Conservation (phyloP, 2,113 vertebrate genomes). For the Albula glossodonta region DNA sequence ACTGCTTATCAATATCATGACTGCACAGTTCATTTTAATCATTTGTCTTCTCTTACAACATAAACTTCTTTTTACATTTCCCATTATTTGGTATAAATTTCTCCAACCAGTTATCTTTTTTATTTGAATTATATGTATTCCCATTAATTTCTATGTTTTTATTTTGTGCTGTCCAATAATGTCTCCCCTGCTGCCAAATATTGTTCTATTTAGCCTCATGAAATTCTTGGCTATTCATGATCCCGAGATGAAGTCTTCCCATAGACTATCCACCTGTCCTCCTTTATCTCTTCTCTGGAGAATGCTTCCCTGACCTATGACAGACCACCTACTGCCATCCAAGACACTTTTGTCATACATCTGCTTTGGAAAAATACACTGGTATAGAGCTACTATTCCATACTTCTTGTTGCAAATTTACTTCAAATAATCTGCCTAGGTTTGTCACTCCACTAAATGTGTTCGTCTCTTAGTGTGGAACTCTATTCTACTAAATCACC, state of each 20-base stretch:
- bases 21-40: neutral
- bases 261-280: neutral
- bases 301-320: neutral
- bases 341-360: neutral
- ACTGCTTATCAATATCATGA: neutral
- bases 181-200: neutral
- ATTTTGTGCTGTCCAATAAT: neutral
- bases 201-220: neutral
- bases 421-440: neutral
- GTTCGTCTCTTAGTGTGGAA: neutral
- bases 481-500: too few relatives aligned
- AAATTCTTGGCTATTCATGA: neutral
- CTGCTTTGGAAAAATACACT: too few relatives aligned
- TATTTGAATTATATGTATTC: neutral
- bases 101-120: neutral
- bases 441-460: neutral
- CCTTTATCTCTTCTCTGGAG: neutral
- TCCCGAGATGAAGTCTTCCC: too few relatives aligned
- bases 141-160: neutral
- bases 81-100: neutral
- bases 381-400: too few relatives aligned
- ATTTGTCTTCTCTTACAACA: neutral
- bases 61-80: neutral
- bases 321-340: neutral
- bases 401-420: neutral